A percentile compares a stretch with the other conserved stretches of the same genome.
Conservation (phyloP, 2,113 vertebrate species). For the Anguilla japonica region DNA sequence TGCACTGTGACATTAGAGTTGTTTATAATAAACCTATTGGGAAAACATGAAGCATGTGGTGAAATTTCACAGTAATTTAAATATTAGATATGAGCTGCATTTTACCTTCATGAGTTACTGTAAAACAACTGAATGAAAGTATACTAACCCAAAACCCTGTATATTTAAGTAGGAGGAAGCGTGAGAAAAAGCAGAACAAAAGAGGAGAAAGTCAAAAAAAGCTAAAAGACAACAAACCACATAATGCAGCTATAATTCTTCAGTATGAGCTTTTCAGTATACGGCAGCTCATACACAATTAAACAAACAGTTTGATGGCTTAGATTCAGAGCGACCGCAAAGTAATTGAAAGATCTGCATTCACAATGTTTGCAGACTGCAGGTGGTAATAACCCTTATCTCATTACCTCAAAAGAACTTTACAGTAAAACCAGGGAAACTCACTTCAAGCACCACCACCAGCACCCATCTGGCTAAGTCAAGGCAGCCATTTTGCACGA, state of each 20-base stretch:
- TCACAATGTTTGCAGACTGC: slow-evolving; percentile 38
- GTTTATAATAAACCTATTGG: slow-evolving; percentile 27
- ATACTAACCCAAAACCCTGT: slow-evolving; percentile 3
- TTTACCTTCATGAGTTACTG: slow-evolving; percentile 47
- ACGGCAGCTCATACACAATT: slow-evolving; percentile 29
- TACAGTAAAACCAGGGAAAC: background rate
- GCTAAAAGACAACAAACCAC: background rate
- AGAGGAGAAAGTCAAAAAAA: background rate
- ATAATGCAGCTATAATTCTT: background rate
- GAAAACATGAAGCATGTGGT: slow-evolving; percentile 25
- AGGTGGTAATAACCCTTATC: background rate
- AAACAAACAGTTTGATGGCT: slow-evolving; percentile 61
- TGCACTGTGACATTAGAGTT: slow-evolving; percentile 50
- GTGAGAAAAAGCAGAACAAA: background rate
- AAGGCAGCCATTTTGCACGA: background rate
- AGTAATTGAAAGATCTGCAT: slow-evolving; percentile 56
- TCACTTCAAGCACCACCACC: background rate
- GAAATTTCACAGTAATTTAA: slow-evolving; percentile 61
- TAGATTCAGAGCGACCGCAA: slow-evolving; percentile 40
- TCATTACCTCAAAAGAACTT: background rate
- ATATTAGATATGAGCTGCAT: slow-evolving; percentile 35
- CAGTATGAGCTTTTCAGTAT: background rate
- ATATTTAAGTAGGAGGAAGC: background rate
- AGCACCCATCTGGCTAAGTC: background rate
- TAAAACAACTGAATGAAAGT: no score